Evolutionary conservation across 2,113 vertebrate genomes (phyloP).

Genomic region (Petaurus breviceps): DNA sequence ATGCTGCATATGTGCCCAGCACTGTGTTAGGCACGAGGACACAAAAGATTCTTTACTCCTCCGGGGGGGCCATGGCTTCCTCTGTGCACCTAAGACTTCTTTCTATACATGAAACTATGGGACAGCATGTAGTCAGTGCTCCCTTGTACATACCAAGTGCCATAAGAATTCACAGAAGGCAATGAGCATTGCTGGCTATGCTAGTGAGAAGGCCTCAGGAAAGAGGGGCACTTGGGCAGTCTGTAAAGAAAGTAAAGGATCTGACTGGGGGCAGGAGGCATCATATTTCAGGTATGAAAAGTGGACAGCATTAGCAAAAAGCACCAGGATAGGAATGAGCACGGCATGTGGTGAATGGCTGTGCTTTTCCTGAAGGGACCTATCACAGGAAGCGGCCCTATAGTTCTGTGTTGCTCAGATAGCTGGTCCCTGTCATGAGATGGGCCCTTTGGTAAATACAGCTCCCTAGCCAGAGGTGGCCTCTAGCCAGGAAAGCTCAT

Average conservation of each 20-base stretch:
- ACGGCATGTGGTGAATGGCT: neutral
- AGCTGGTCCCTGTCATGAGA: neutral
- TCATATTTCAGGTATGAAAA: neutral
- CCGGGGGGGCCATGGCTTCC: neutral
- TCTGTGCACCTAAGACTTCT: neutral
- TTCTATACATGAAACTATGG: neutral
- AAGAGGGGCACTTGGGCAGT: neutral
- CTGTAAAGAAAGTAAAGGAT: neutral
- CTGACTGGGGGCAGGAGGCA: neutral
- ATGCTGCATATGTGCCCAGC: neutral
- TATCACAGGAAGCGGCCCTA: neutral
- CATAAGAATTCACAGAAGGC: neutral
- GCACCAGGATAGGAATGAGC: neutral
- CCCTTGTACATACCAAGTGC: neutral
- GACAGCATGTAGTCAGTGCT: neutral
- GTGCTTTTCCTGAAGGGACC: neutral
- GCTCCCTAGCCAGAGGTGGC: neutral
- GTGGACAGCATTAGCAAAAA: neutral
- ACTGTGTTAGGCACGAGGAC: neutral
- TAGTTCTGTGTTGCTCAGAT: neutral
- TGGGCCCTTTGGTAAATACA: neutral
- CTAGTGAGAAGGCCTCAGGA: neutral
- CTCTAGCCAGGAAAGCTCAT: neutral
- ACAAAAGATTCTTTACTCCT: neutral
- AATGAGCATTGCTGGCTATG: neutral